Evolutionary conservation across 2,797 vertebrate species (phyloP).

Genomic region (Onychomys torridus): DNA sequence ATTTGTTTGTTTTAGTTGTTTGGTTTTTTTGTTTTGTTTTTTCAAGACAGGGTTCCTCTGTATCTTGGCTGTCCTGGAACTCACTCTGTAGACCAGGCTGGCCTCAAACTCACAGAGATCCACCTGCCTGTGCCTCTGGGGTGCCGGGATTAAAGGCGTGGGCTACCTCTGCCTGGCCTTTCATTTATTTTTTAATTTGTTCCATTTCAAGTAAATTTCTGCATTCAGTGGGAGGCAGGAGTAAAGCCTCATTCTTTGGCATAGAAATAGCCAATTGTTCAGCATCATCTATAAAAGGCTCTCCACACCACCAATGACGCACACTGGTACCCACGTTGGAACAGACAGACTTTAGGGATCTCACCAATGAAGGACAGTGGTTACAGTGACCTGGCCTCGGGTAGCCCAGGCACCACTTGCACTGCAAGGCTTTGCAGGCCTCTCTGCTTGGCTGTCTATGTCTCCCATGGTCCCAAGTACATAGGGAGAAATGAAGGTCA

Average conservation of each 20-base stretch:
- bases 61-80: too few species aligned
- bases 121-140: too few species aligned
- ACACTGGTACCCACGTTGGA: not conserved
- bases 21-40: too few species aligned
- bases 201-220: not conserved
- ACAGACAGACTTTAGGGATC: not conserved
- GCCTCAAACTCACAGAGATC: too few species aligned
- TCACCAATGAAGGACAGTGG: not conserved
- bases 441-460: not conserved
- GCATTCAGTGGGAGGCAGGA: not conserved
- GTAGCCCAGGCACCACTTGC: fast-evolving
- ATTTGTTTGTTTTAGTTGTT: too few species aligned
- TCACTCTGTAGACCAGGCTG: too few species aligned
- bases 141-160: too few species aligned
- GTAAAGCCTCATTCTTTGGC: not conserved
- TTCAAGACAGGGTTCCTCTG: too few species aligned
- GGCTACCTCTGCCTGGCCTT: too few species aligned
- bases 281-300: not conserved
- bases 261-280: not conserved
- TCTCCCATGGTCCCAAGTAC: not conserved
- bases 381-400: fast-evolving
- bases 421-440: not conserved
- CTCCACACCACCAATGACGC: not conserved
- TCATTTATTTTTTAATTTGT: not conserved
- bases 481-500: not conserved